Evolutionary conservation across 2,888 invertebrate genomes (phyloP), one percentile per base, ranked within the genome.

Genomic region (Flabesymbios commensalis): DNA sequence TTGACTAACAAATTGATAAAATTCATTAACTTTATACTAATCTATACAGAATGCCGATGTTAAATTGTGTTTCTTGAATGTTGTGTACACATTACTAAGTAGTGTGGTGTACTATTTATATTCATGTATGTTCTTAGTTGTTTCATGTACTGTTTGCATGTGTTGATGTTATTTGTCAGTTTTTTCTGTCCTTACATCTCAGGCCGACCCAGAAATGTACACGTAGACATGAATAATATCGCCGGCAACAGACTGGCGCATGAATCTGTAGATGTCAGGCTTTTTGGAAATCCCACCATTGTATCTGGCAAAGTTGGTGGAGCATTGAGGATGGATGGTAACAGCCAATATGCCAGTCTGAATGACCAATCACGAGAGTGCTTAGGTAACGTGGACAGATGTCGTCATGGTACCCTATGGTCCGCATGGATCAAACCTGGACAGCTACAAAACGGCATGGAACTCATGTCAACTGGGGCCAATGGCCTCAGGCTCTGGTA

Each of bases 401-500:
- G 71, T 43, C 51, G 48, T 7, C 62, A 67, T 33, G 71, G 71
- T 1, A 32, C 60, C n/a, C 53, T 70, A 19, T 22, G 66, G n/a
- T 31, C 60, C 14, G 31, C 45, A 10, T 71, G 71, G 71, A 43
- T 71, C n/a, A 62, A 53, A 22, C 68, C 68, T 19, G 60, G 54
- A 1, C 39, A 43, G n/a, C 52, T 71, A 19, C 42, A 26, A 7
- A 72, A 76, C 28, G 71, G 72, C 17, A 72, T 72, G 31, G 73
- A 77, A 57, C 74, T 75, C 63, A 42, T 80, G 22, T 72, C 77
- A 1, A 72, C 76, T 3, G 79, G 79, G 17, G 71, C 75, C 3
- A 78, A 80, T 43, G 80, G 81, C 4, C 70, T 81, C 28, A 64
- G 72, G 7, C 51, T 57, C 19, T 75, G 72, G 57, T 75, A 75